These are phyloP conservation scores for Falco concolor DNA, from an alignment of 2,797 vertebrate genomes.

Conservation along the genomic window DNA sequence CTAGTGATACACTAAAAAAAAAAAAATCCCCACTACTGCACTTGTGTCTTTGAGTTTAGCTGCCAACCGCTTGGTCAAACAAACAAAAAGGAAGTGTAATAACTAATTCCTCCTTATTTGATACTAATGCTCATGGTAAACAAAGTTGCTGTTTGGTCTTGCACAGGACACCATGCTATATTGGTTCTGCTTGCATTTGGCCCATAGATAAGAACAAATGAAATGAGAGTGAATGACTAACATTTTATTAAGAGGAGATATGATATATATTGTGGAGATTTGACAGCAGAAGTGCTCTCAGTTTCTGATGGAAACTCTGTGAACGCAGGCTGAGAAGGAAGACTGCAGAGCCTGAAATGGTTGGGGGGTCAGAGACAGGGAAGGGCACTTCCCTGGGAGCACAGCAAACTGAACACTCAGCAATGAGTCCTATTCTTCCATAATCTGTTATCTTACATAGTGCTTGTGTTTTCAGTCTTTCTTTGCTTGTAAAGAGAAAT, in stretches of 20 bases:
- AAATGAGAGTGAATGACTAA: background rate
- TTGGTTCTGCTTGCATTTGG: background rate
- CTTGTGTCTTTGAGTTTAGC: background rate
- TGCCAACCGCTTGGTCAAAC: background rate
- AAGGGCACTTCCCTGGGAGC: background rate
- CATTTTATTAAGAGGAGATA: background rate
- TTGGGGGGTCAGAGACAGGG: background rate
- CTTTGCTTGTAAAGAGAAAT: background rate
- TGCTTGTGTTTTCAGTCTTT: background rate
- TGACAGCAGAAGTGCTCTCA: background rate
- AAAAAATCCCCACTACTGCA: background rate
- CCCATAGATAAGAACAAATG: background rate
- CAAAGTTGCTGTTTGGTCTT: background rate
- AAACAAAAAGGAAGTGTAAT: background rate
- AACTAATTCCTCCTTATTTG: constrained; percentile 23
- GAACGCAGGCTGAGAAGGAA: background rate
- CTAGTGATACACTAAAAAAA: background rate
- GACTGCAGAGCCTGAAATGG: background rate
- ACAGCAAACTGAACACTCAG: background rate
- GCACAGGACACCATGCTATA: background rate
- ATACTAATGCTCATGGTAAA: background rate
- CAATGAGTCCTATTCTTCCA: background rate
- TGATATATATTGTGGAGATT: background rate
- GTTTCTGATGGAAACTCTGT: background rate
- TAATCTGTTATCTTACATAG: background rate